Base-by-base conservation (phyloP, 2,888 invertebrate species). In the Drosophila ustulata region DNA sequence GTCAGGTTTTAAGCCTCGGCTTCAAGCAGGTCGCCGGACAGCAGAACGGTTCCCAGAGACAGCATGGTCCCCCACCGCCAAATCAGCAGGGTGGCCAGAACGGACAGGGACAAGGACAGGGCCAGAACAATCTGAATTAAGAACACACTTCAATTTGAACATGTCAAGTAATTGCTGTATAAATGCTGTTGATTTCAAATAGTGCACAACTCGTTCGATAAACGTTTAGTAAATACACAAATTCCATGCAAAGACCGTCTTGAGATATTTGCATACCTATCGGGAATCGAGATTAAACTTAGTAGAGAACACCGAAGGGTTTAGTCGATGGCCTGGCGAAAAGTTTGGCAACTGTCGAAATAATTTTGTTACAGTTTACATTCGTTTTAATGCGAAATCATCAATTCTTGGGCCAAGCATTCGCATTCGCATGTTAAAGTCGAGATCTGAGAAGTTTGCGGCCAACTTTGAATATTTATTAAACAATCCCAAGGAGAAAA, bases 11-110 rank as follows among this genome's bases (percentile, higher is more conserved):
- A 5, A 71, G 5, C 34, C 55, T 66, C 0, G 78, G 78, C 4
- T 72, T 78, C 4, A 55, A 28, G 23, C 66, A 49, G 8, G 39
- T 8, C 8, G 74, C 78, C 8, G 63, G 62, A 5, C 45, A 78
- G 3, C 46, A 41, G 5, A 34, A 41, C 4, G 25, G 8, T 18
- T 50, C 57, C 2, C 57, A 53, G 8, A 45, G 5, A 5, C 64
- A 34, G 0, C 52, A 6, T 1, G 62, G 65, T 8, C 65, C 52
- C 4, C 67, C 61, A 13, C 71, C 65, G 3, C 79, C 51, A 23
- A 52, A 23, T 11, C 46, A 58, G 3, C 64, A 71, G n/a, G 30
- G 9, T 28, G 52, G 23, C 13, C 61, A 32, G 4, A 7, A 18
- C 41, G 67, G 66, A 56, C 50, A 50, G 5, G 41, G 23, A 4